These are phyloP conservation scores for Aplochiton taeniatus DNA, from an alignment of 2,797 vertebrate species.

Conservation along the genomic window DNA sequence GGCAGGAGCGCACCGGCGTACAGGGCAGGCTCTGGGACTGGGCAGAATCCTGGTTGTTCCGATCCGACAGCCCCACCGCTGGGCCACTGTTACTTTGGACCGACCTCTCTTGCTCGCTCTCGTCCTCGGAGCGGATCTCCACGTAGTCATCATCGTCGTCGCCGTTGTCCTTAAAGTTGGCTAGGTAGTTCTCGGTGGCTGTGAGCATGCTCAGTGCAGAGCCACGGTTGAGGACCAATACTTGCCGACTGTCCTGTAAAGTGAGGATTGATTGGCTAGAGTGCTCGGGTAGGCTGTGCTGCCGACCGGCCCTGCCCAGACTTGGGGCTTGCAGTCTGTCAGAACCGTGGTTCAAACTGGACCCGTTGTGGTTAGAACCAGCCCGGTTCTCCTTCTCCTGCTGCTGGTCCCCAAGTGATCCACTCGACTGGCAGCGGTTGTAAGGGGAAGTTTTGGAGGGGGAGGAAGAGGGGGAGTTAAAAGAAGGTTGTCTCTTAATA, in stretches of 20 bases:
- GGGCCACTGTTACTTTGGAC: constrained; percentile 24
- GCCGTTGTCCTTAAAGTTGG: constrained; percentile 91
- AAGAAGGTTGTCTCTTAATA: constrained; percentile 79
- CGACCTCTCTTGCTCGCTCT: constrained; percentile 66
- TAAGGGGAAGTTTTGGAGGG: constrained; percentile 70
- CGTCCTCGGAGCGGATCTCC: constrained; percentile 96
- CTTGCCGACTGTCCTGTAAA: constrained; percentile 90
- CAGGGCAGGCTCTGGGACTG: constrained; percentile 72
- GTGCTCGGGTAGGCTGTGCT: constrained; percentile 77
- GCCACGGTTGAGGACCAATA: constrained; percentile 84
- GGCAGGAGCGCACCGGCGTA: constrained; percentile 65
- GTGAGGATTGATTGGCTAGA: constrained; percentile 81
- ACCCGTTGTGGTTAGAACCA: constrained; percentile 51
- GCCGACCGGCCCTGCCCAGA: constrained; percentile 63
- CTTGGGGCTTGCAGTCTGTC: constrained; percentile 47
- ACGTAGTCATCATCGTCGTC: constrained; percentile 96
- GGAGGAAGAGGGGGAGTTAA: constrained; percentile 47
- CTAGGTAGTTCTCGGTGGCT: constrained; percentile 93
- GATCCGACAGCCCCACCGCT: constrained; percentile 10
- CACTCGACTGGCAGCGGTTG: constrained; percentile 78
- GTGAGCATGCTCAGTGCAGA: constrained; percentile 80
- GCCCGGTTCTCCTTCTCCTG: constrained; percentile 53
- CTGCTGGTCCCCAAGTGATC: constrained; percentile 74
- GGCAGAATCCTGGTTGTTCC: constrained; percentile 40
- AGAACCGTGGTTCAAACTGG: constrained; percentile 26